Conservation (phyloP, 2,113 vertebrate species). For the Leptobrachium ailaonicum region DNA sequence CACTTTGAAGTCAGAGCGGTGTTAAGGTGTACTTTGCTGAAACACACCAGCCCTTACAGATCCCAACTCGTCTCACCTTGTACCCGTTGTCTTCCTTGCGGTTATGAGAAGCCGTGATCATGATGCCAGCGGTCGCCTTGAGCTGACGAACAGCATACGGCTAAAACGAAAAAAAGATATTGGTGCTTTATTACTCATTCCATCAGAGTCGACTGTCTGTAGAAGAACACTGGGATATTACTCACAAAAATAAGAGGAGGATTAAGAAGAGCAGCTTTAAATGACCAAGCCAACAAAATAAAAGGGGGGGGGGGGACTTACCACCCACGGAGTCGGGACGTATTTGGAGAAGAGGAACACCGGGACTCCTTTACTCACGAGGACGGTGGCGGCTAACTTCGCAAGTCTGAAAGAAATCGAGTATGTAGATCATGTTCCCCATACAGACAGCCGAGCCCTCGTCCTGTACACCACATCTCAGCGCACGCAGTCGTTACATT, state of each 20-base stretch:
- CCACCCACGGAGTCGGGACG: conserved; percentile 94
- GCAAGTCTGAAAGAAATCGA: conserved; percentile 73
- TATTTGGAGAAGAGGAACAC: conserved; percentile 89
- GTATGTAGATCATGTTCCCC: too few species aligned
- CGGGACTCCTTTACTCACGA: conserved; percentile 80
- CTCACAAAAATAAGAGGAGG: conserved; percentile 1
- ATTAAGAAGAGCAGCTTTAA: too few species aligned
- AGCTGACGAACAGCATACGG: conserved; percentile 86
- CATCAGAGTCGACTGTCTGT: too few species aligned
- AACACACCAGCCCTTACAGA: too few species aligned
- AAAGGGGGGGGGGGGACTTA: conserved; percentile 63
- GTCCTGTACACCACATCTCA: too few species aligned
- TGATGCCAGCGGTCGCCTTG: conserved; percentile 84
- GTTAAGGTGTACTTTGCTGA: too few species aligned
- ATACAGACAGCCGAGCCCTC: too few species aligned
- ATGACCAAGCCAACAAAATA: too few species aligned
- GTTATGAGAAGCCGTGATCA: conserved; percentile 96
- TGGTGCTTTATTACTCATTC: too few species aligned
- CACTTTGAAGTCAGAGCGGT: too few species aligned
- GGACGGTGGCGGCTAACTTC: conserved; percentile 82
- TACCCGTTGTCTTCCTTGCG: conserved; percentile 95
- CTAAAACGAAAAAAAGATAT: conserved; percentile 59
- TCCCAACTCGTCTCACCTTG: conserved; percentile 71
- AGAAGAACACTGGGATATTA: background rate
- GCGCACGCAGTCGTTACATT: too few species aligned